Conservation (phyloP, 2,113 vertebrate species). For the Semnornis frantzii region DNA sequence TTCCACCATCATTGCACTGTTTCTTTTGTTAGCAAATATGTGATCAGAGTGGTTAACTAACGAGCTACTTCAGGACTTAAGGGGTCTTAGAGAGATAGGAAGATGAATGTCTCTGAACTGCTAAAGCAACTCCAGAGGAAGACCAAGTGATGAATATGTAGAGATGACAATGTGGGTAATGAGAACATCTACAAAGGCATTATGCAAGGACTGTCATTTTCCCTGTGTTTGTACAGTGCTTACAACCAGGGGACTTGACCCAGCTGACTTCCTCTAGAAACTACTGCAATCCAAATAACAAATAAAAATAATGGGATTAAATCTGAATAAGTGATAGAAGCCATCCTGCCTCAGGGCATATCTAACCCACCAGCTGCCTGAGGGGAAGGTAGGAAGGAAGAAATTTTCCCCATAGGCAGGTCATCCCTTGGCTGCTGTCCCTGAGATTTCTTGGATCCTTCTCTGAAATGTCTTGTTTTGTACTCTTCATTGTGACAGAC, state of each 20-base stretch:
- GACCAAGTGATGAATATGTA: not conserved
- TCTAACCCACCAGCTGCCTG: constrained; percentile 36
- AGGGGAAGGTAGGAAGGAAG: constrained; percentile 23
- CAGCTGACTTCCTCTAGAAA: constrained; percentile 30
- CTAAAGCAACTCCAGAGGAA: not conserved
- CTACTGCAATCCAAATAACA: constrained; percentile 46
- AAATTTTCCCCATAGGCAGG: constrained; percentile 16
- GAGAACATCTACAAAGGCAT: not conserved
- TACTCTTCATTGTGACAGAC: constrained; percentile 35
- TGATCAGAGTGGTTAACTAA: not conserved
- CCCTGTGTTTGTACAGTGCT: constrained; percentile 27
- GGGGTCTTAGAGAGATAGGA: not conserved
- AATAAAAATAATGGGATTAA: constrained; percentile 68
- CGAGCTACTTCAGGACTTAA: not conserved
- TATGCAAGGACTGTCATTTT: constrained; percentile 51
- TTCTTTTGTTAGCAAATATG: not conserved
- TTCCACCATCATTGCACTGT: not conserved
- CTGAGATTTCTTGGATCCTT: constrained; percentile 34
- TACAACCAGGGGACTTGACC: constrained; percentile 51
- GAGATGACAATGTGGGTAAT: not conserved
- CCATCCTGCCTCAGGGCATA: constrained; percentile 51
- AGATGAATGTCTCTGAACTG: not conserved
- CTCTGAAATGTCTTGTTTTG: constrained; percentile 55
- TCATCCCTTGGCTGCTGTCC: constrained; percentile 26
- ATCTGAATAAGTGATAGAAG: constrained; percentile 19